A percentile compares a stretch with the other conserved stretches of the same genome.
These are phyloP conservation scores for Trachelus stipa DNA, from an alignment of 2,888 invertebrate genomes.

Conservation along the genomic window DNA sequence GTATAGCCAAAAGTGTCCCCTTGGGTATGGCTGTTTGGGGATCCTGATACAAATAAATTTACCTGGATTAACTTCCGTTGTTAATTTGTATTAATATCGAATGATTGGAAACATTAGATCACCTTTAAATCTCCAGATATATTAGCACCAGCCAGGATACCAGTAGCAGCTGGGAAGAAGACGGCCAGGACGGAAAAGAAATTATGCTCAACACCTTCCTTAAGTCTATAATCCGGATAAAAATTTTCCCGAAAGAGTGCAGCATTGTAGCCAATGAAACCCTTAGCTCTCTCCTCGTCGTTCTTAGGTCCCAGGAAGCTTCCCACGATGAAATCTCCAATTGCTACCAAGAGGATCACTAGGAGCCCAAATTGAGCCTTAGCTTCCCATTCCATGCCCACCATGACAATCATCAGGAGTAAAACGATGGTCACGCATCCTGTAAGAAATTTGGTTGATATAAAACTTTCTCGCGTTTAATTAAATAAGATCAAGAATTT, in stretches of 20 bases:
- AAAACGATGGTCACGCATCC: constrained; percentile 72
- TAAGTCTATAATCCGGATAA: constrained; percentile 75
- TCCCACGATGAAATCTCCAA: constrained; percentile 91
- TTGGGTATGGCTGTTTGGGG: constrained; percentile 93
- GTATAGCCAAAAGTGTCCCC: constrained; percentile 88
- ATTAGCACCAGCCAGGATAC: constrained; percentile 96
- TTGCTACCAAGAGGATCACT: constrained; percentile 86
- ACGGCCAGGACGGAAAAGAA: constrained; percentile 97
- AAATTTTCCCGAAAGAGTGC: constrained; percentile 77
- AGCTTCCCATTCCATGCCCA: constrained; percentile 97
- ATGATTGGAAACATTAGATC: not conserved
- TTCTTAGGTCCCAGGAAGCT: constrained; percentile 81
- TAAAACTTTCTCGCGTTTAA: not conserved
- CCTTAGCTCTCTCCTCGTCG: constrained; percentile 73
- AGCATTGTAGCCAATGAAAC: constrained; percentile 86
- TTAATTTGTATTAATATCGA: not conserved
- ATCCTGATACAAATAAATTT: constrained; percentile 68
- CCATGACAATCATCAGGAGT: constrained; percentile 83
- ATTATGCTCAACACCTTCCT: constrained; percentile 77
- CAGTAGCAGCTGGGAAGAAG: constrained; percentile 98
- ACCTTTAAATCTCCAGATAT: constrained; percentile 94
- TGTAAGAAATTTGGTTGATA: not conserved
- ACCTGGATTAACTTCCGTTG: not conserved
- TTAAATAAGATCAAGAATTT: not conserved
- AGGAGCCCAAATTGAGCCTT: constrained; percentile 89